These are phyloP conservation scores for Aviceda subcristata DNA, from an alignment of 2,113 vertebrate genomes.

Conservation along the genomic window DNA sequence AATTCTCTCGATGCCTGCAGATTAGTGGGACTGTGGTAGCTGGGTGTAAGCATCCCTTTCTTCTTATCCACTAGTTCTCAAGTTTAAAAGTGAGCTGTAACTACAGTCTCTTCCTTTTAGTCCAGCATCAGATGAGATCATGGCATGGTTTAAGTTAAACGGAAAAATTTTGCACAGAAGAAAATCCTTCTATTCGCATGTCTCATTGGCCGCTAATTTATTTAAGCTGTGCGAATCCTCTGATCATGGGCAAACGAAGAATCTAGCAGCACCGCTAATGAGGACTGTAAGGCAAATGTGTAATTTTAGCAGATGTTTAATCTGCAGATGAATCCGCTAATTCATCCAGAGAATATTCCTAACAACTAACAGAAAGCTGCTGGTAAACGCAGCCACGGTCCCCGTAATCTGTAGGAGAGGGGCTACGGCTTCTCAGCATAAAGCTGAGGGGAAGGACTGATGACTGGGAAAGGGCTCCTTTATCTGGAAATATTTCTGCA, in stretches of 20 bases:
- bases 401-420: not conserved
- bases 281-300: constrained; percentile 13
- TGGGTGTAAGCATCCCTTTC: not conserved
- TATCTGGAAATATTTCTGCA: constrained; percentile 50
- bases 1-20: not conserved
- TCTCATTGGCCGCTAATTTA: constrained; percentile 37
- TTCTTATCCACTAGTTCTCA: not conserved
- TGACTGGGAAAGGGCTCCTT: not conserved
- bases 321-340: not conserved
- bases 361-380: not conserved
- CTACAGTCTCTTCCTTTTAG: not conserved
- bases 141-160: not conserved
- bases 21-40: not conserved
- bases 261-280: not conserved
- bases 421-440: not conserved
- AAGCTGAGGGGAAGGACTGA: not conserved
- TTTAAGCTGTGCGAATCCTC: constrained; percentile 44
- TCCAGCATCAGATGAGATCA: constrained; percentile 13
- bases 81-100: not conserved
- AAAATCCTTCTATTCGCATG: not conserved
- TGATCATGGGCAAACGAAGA: constrained; percentile 30
- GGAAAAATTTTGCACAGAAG: not conserved
- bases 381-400: not conserved
- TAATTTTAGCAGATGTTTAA: not conserved
- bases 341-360: not conserved